These are phyloP conservation scores for Artemia sinica DNA, from an alignment of 2,888 invertebrate genomes.

Conservation along the genomic window DNA sequence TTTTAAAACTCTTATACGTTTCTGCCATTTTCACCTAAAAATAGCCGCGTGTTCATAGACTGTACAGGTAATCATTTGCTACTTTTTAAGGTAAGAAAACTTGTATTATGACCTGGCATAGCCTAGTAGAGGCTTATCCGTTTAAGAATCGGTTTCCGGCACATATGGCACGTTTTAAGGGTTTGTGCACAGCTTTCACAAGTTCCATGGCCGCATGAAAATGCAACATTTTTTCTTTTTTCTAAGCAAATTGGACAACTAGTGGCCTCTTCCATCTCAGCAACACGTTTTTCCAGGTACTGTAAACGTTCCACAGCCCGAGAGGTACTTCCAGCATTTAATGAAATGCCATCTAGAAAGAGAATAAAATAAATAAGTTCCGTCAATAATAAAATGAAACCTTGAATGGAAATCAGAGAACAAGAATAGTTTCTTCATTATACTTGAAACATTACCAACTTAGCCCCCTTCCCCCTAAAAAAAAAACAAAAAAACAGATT, in stretches of 20 bases:
- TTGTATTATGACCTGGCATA: too few species aligned
- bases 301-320: slow-evolving; percentile 48
- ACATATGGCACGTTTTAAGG: slow-evolving; percentile 68
- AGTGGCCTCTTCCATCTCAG: slow-evolving; percentile 68
- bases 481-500: too few species aligned
- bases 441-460: too few species aligned
- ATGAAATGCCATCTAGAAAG: slow-evolving; percentile 32
- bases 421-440: too few species aligned
- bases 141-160: slow-evolving; percentile 53
- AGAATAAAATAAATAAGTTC: too few species aligned
- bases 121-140: slow-evolving; percentile 45
- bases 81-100: too few species aligned
- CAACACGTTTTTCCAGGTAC: slow-evolving; percentile 56
- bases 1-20: too few species aligned
- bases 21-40: too few species aligned
- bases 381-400: neutral
- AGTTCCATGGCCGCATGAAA: slow-evolving; percentile 71
- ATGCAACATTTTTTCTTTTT: slow-evolving; percentile 56
- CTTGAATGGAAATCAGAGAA: too few species aligned
- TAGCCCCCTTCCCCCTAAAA: too few species aligned
- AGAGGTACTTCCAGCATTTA: slow-evolving; percentile 35
- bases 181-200: slow-evolving; percentile 65
- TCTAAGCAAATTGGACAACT: slow-evolving; percentile 79
- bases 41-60: too few species aligned
- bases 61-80: too few species aligned